Evolutionary conservation across 2,888 invertebrate species (phyloP).

Genomic region (Ophioninae sp.): DNA sequence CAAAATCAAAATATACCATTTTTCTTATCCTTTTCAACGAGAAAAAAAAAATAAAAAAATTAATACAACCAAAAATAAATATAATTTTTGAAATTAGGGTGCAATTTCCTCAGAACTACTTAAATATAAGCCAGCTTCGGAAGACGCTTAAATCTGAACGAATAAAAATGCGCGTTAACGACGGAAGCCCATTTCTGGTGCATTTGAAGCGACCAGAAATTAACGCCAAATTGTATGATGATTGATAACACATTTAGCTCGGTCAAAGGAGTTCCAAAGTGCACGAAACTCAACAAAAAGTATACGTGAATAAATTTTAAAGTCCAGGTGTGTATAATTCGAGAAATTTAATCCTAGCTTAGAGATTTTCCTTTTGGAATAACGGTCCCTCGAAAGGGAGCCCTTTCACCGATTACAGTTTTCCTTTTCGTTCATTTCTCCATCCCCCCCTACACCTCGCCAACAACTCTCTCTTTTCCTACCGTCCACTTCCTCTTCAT

Average conservation of each 20-base stretch:
- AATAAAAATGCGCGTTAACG: not conserved
- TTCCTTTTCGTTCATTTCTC: slow-evolving; percentile 21
- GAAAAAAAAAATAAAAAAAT: no score
- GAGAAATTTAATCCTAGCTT: not conserved
- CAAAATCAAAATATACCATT: no score
- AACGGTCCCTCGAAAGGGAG: not conserved
- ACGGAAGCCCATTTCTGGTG: not conserved
- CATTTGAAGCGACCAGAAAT: not conserved
- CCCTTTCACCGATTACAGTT: slow-evolving; percentile 28
- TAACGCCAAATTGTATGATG: not conserved
- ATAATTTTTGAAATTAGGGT: no score
- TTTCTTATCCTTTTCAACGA: no score
- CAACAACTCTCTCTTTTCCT: slow-evolving; percentile 21
- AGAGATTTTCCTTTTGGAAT: not conserved
- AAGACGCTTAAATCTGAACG: no score
- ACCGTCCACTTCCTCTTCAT: slow-evolving; percentile 15
- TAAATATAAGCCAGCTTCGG: no score
- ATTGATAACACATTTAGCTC: not conserved
- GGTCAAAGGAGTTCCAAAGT: not conserved
- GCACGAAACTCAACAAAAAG: not conserved
- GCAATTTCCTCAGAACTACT: no score
- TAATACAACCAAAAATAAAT: no score
- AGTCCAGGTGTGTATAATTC: not conserved
- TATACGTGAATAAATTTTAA: not conserved
- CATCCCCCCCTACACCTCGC: not conserved